Percentiles rank a stretch among this genome's conserved stretches.
These are phyloP conservation scores for Bubalus kerabau DNA, from an alignment of 2,113 vertebrate genomes.

Conservation along the genomic window DNA sequence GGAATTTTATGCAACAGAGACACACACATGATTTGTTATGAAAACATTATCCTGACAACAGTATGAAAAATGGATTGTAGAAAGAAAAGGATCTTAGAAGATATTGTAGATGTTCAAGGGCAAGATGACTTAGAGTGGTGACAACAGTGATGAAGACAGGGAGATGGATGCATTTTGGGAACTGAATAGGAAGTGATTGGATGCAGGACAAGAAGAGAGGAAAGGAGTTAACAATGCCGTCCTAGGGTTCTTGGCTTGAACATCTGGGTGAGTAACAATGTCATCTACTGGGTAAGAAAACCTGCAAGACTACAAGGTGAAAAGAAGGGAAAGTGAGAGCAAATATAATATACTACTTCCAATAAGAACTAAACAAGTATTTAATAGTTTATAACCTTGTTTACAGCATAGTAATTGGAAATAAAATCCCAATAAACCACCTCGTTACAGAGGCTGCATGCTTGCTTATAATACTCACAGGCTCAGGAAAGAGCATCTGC, in stretches of 20 bases:
- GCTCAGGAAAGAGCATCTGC: not conserved
- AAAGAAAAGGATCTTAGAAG: not conserved
- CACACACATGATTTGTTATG: not conserved
- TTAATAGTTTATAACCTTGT: slow-evolving; percentile 30
- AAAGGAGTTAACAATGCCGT: not conserved
- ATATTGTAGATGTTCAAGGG: not conserved
- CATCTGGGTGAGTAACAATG: not conserved
- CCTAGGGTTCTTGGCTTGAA: not conserved
- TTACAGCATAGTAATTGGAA: slow-evolving; percentile 19
- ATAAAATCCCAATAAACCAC: slow-evolving; percentile 19
- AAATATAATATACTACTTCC: not conserved
- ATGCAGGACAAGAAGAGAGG: not conserved
- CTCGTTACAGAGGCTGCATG: not conserved
- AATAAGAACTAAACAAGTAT: not conserved
- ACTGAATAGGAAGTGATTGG: not conserved
- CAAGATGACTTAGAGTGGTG: not conserved
- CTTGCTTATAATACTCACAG: not conserved
- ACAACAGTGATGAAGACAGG: not conserved
- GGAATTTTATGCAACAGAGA: not conserved
- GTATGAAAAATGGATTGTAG: not conserved
- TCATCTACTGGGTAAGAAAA: not conserved
- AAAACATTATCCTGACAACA: not conserved
- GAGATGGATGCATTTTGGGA: not conserved
- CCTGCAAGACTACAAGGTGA: not conserved
- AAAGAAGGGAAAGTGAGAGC: not conserved